Base-by-base conservation (phyloP, 2,888 invertebrate genomes). In the Germaria angustata region DNA sequence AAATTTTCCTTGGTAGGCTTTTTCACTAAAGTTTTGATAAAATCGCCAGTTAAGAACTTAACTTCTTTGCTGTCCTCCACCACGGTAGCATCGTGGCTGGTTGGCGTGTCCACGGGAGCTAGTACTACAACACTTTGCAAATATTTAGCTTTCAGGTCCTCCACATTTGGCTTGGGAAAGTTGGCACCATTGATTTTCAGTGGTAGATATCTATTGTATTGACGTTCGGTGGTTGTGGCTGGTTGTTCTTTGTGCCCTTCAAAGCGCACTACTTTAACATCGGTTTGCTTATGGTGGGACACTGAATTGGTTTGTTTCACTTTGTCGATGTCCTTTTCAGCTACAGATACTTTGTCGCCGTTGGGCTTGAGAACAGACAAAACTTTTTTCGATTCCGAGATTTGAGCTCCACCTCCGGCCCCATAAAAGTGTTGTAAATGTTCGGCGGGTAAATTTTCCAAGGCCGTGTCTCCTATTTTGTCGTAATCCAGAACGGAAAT, bases 401-500 rank as follows among this genome's bases (percentile, higher is more conserved):
- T 93, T 88, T 95, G 95, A 84, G 95, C 93, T 6, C 92, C 95
- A 75, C 96, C 96, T 68, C 96, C 96, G n/a, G 95, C 95, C 20
- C 95, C 94, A 87, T 96, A 96, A 90, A 97, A 96, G 89, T 96
- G 96, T 41, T 96, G 96, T 77, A 97, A 90, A 86, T 96, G 96
- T 90, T 97, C 96, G 66, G 96, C 96, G 2, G 96, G 96, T 63
- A 97, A 90, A 83, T 95, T 95, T 84, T 96, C 96, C 65, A 97
- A 92, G 4, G 96, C 95, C 71, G 96, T 96, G 84, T 96, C 96
- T 34, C 97, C 96, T 46, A 96, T 94, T 92, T 97, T 96, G 87
- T 97, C 96, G 87, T 97, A 97, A 91, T 97, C 96, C 78, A 97
- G 91, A 59, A 97, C 93, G 85, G 97, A 96, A 80, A 97, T 97